Base-by-base conservation (phyloP, 2,888 invertebrate species). In the Macrosoma leucophasiata region DNA sequence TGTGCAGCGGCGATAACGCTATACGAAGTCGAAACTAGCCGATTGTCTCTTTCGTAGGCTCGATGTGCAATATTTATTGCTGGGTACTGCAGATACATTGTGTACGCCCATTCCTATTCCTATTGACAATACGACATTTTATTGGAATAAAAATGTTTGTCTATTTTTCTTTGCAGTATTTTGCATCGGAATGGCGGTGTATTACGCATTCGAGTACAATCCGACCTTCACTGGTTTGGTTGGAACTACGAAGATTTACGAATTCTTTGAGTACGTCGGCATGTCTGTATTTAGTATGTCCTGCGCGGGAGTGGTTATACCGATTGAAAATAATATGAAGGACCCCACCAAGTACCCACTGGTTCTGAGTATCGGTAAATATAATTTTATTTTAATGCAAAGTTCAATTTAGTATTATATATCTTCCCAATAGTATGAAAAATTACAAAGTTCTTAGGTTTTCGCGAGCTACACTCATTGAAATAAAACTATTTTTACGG, bases 281-380 rank as follows among this genome's bases (percentile, higher is more conserved):
- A 86, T 87, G 50, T 66, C 74, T 1, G 85, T 87, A 12, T 87
- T 87, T 50, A 86, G 87, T 22, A 75, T 88, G 72, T 87, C 87
- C 5, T 75, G 75, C 19, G 52, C 66, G 0, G 74, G 78, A 0
- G 62, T 76, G 0, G 69, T 72, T 0, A 51, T 79, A 2, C 63
- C 78, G 0, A 51, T 78, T 0, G 76, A 77, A 31, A 72, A 72
- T 21, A 70, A 70, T 23, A 77, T 79, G 79, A 46, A 33, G n/a
- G 42, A 70, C 0, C 76, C 78, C 0, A 29, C 39, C 0, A 61
- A 55, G 23, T 75, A 59, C 24, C 48, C 57, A 0, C 1, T 47
- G 0, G 62, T 49, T 0, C 31, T 76, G 4, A 0, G 14, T 1
- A 17, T 42, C 10, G 75, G 77, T 78, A 36, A 56, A 58, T 25